phyloP scores from a whole-genome alignment of 2,888 invertebrate genomes.

The Acholoe squamosa region DNA sequence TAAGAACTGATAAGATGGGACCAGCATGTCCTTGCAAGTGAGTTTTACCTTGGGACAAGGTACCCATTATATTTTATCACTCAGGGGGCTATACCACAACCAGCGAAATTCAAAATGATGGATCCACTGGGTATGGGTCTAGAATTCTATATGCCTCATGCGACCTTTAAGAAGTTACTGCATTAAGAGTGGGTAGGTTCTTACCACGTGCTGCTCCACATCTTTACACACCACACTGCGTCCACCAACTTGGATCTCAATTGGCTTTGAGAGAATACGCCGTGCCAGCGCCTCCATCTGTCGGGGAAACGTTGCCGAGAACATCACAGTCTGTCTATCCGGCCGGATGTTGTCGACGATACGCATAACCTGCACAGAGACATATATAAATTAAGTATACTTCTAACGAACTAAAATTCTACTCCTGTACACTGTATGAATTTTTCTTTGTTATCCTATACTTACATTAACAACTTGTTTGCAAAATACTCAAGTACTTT shows the following conservation, averaged over 20 bases:
- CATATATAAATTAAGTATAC: neutral
- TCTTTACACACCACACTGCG: constrained; percentile 98
- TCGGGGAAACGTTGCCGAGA: constrained; percentile 98
- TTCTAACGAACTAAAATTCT: no score
- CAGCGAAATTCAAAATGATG: no score
- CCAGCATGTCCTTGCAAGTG: no score
- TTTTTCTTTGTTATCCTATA: no score
- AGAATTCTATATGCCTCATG: no score
- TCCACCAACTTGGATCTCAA: constrained; percentile 96
- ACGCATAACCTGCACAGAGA: constrained; percentile 93
- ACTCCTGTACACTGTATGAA: no score
- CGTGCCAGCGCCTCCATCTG: constrained; percentile 99
- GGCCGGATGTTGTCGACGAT: constrained; percentile 98
- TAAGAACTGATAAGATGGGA: no score
- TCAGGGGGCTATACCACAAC: neutral
- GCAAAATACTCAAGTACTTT: no score
- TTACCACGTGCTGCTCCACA: constrained; percentile 95
- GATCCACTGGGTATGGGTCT: neutral
- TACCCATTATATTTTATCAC: no score
- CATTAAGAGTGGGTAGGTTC: constrained; percentile 66
- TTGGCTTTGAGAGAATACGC: constrained; percentile 95
- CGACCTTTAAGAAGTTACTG: no score
- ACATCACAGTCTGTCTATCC: constrained; percentile 98
- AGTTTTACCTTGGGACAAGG: no score
- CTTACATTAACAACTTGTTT: no score